phyloP scores from a whole-genome alignment of 2,888 invertebrate species.

The Mimumesa dahlbomi region DNA sequence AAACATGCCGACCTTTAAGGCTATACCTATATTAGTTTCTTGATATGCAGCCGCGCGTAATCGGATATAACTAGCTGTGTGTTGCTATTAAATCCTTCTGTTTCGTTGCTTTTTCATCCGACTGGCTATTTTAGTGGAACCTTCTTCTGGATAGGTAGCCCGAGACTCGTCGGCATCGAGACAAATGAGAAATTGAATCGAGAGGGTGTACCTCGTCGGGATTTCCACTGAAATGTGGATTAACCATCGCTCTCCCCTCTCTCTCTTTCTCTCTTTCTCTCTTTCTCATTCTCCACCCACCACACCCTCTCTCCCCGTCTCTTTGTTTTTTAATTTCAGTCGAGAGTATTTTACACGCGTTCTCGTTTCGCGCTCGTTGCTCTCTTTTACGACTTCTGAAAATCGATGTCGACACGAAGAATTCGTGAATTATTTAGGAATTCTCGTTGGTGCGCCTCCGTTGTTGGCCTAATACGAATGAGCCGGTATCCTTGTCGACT shows the following conservation, averaged over 20 bases:
- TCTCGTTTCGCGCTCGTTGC: conserved; percentile 47
- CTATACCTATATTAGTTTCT: conserved; percentile 46
- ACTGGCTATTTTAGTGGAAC: conserved; percentile 31
- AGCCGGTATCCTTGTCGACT: conserved; percentile 61
- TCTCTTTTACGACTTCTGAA: conserved; percentile 57
- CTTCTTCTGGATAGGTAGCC: no score
- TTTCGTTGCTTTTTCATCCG: conserved; percentile 38
- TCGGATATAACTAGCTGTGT: conserved; percentile 44
- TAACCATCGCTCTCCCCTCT: no score
- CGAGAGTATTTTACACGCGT: conserved; percentile 41
- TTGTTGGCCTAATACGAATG: conserved; percentile 70
- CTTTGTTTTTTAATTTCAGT: conserved; percentile 32
- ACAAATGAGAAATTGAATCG: conserved; percentile 12
- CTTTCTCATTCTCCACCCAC: background rate
- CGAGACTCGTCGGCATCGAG: no score
- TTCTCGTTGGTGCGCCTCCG: conserved; percentile 64
- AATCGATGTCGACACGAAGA: conserved; percentile 66
- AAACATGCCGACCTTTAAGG: no score
- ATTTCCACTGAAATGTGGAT: conserved; percentile 36
- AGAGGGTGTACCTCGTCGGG: conserved; percentile 13
- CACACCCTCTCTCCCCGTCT: background rate
- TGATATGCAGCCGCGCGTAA: conserved; percentile 50
- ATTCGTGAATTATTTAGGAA: conserved; percentile 68
- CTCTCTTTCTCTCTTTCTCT: no score
- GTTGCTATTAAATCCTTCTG: conserved; percentile 50